Percentiles rank a stretch among this genome's conserved stretches.
These are phyloP conservation scores for Mesoclemmys tuberculata DNA, from an alignment of 2,113 vertebrate species.

Conservation along the genomic window DNA sequence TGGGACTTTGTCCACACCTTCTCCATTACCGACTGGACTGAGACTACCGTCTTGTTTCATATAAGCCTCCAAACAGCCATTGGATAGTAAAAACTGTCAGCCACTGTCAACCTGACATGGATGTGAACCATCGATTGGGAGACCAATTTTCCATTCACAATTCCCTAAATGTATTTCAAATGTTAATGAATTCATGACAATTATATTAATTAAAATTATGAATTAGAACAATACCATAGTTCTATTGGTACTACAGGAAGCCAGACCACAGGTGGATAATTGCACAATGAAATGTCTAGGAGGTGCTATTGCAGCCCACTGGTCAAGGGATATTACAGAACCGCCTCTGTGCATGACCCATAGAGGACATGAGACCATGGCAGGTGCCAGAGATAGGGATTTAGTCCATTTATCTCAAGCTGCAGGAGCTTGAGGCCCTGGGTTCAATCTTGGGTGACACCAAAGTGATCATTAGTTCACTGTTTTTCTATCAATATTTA, in stretches of 20 bases:
- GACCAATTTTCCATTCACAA: neutral
- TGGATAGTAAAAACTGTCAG: neutral
- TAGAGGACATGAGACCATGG: neutral
- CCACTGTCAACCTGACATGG: neutral
- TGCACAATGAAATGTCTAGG: neutral
- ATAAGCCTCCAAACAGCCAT: neutral
- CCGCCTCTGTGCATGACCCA: neutral
- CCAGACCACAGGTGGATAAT: neutral
- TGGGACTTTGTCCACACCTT: neutral
- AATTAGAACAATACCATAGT: neutral
- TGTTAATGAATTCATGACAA: neutral
- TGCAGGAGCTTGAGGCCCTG: neutral
- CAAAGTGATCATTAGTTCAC: neutral
- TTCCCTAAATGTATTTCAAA: slow-evolving; percentile 23
- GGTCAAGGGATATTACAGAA: slow-evolving; percentile 5
- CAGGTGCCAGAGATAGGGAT: neutral
- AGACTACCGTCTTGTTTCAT: neutral
- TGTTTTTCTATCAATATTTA: neutral
- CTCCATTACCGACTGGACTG: neutral
- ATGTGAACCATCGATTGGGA: neutral
- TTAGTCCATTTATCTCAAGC: neutral
- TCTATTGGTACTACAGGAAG: slow-evolving; percentile 21
- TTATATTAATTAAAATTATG: slow-evolving; percentile 5
- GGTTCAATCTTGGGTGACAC: neutral
- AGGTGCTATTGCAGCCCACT: neutral